Evolutionary conservation across 37 sponge, comb jelly and placozoan genomes (phyloP), one percentile per base, ranked within the genome.

Genomic region (Chondrilla cf. caribensis): DNA sequence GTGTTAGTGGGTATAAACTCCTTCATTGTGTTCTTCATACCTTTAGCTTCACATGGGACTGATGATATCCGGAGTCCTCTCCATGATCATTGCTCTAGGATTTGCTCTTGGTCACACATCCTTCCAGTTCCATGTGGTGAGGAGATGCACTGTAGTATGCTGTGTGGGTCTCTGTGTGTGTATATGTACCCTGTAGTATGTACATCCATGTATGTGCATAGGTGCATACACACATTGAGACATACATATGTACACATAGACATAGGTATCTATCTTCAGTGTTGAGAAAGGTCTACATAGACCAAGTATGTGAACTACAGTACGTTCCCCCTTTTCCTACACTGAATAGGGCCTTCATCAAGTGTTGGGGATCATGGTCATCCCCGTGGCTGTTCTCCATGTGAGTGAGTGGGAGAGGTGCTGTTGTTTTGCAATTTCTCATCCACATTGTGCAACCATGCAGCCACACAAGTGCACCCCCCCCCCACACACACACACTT

Each of bases 41-140:
- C 43, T 43, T 17, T 43, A 73, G 76, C 9, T 73, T 73, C 76
- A 73, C 43, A 73, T 73, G 76, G 25, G 21, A 22, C 17, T 73
- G 42, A 73, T 73, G 76, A 73, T 40, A 7, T 42, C 44, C 7
- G 41, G 38, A 43, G 76, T 21, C 3, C 19, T 73, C 21, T n/a
- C 76, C 31, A 39, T 73, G 76, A 43, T 73, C 6, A 19, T 73
- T 73, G 42, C 43, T 7, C 36, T 73, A 5, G 43, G 41, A 21
- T 42, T 73, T 73, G 76, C 76, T 36, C 44, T 73, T 2, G 76
- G 44, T 25, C 76, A 73, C 44, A 73, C 76, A 5, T 73, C 76
- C 18, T 40, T 73, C 7, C 38, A 73, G 76, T 73, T 73, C 36
- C 76, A 73, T 38, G 25, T 39, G 24, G 76, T 73, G 25, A 73